Percentiles rank a stretch among this genome's conserved stretches.
Conservation (phyloP, 2,888 invertebrate genomes). For the Tenthredo distinguenda region DNA sequence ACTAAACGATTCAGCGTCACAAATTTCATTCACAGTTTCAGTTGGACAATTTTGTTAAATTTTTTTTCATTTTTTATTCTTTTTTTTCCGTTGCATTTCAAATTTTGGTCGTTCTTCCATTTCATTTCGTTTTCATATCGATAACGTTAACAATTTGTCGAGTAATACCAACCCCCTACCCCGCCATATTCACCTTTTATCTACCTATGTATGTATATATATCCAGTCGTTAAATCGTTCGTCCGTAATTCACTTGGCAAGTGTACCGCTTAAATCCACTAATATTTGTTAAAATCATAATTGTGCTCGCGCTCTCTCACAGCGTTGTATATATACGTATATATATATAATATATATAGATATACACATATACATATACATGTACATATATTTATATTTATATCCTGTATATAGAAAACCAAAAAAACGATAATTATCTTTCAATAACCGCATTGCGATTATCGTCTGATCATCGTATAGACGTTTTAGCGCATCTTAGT, state of each 20-base stretch:
- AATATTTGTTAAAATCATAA: slow-evolving; percentile 40
- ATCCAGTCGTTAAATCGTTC: no score
- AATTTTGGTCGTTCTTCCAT: background rate
- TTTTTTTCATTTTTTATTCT: background rate
- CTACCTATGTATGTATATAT: no score
- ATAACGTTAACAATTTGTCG: no score
- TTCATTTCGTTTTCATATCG: background rate
- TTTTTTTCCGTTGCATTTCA: no score
- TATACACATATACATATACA: background rate
- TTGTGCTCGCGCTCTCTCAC: slow-evolving; percentile 8
- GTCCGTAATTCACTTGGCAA: no score
- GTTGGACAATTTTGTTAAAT: background rate
- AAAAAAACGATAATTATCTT: background rate
- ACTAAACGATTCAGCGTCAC: background rate
- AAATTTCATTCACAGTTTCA: background rate
- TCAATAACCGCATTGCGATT: background rate
- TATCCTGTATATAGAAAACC: background rate
- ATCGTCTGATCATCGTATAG: background rate
- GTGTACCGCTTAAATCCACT: background rate
- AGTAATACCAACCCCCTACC: no score
- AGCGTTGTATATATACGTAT: background rate
- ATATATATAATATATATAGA: background rate
- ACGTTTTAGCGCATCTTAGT: background rate
- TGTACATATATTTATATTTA: background rate
- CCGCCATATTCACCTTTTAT: no score